These are phyloP conservation scores for Caiman crocodilus DNA, from an alignment of 2,797 vertebrate species.

Conservation along the genomic window DNA sequence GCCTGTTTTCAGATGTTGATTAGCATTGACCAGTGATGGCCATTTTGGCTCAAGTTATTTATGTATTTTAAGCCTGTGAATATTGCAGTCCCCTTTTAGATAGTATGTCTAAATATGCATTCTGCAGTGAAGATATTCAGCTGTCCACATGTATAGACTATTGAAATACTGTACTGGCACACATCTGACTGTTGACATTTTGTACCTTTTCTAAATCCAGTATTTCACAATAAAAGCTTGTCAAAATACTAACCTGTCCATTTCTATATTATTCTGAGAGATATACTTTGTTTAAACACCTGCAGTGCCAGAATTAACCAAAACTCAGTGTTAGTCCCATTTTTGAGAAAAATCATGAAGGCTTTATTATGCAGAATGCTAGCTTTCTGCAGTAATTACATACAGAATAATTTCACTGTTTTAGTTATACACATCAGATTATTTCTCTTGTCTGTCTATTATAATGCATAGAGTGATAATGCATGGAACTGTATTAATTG, in stretches of 20 bases:
- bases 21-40: slow-evolving; percentile 87
- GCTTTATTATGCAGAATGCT: background rate
- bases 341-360: background rate
- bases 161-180: slow-evolving; percentile 90
- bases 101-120: slow-evolving; percentile 85
- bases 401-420: background rate
- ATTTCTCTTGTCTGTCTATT: background rate
- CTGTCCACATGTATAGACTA: slow-evolving; percentile 87
- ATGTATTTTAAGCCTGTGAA: slow-evolving; percentile 91
- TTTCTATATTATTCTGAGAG: slow-evolving; percentile 16
- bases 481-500: background rate
- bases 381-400: background rate
- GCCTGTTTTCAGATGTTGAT: slow-evolving; percentile 84
- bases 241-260: slow-evolving; percentile 78
- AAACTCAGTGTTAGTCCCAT: background rate
- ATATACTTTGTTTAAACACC: background rate
- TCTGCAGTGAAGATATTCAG: slow-evolving; percentile 82
- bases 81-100: slow-evolving; percentile 87
- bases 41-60: slow-evolving; percentile 79
- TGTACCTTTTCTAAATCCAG: slow-evolving; percentile 92
- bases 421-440: background rate
- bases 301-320: background rate
- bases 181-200: slow-evolving; percentile 91
- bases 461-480: background rate
- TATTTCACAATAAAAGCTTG: slow-evolving; percentile 95